Evolutionary conservation across 2,797 vertebrate genomes (phyloP), one percentile per base, ranked within the genome.

Genomic region (Sebastes kiyomatsui): DNA sequence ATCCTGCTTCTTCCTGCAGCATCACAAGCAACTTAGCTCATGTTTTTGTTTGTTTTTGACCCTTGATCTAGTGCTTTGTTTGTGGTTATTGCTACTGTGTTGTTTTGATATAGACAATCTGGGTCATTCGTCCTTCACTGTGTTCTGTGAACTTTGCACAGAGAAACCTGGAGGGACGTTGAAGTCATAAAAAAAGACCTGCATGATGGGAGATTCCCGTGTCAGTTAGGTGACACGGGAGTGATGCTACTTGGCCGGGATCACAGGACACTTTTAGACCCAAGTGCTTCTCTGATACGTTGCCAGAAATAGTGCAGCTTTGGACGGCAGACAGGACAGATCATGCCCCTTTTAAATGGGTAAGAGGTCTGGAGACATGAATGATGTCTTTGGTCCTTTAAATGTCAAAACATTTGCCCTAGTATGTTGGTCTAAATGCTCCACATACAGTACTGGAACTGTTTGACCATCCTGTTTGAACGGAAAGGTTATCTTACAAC

Each of bases 191-290:
- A 60, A 66, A 42, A 38, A 69, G 14, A 58, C 7, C 14, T 55
- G 52, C 30, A 38, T 2, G 28, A 35, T 5, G 30, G 59, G 76
- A 84, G 10, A 56, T 60, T 78, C 72, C 35, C 6, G 9, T 71
- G 54, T 68, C 46, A 18, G 18, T 25, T 27, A 10, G 3, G 46
- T 72, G 81, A 64, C 72, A 82, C 13, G 1, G 0, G 33, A 22
- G 32, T 59, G 38, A 77, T 77, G 55, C 7, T 54, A 10, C 64
- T 79, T 77, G 71, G 58, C 20, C 0, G 10, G 52, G 64, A 77
- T 61, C 78, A 30, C 8, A 0, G 75, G 78, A 80, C 82, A 54
- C 2, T 72, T 93, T 89, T 92, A 91, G 85, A 84, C 32, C 6
- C 6, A 0, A 30, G 20, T 49, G 52, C 52, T 30, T 64, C 16